Conservation (phyloP, 2,113 vertebrate genomes). For the Natator depressus region DNA sequence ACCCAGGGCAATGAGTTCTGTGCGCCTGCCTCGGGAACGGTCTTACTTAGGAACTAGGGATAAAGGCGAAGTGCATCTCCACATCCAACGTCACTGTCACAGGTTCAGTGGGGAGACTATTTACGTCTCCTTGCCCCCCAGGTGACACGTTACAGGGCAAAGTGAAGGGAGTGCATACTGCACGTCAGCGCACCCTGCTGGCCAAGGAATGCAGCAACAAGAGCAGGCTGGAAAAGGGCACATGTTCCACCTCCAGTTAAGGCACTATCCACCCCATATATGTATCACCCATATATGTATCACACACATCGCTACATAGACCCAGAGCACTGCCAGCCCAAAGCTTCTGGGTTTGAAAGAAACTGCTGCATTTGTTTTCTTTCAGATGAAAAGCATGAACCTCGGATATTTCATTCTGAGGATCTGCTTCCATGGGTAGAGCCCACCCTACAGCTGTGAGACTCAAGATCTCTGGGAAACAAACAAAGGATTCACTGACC, state of each 20-base stretch:
- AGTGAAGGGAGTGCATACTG: not conserved
- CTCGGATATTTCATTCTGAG: fast-evolving
- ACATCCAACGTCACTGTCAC: not conserved
- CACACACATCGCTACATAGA: fast-evolving
- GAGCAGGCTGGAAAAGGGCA: fast-evolving
- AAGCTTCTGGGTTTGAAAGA: fast-evolving
- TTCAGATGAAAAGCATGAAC: not conserved
- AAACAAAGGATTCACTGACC: fast-evolving
- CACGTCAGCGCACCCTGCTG: not conserved
- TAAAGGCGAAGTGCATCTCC: not conserved
- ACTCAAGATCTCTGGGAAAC: not conserved
- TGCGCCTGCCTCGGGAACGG: not conserved
- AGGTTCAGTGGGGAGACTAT: not conserved
- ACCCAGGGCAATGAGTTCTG: not conserved
- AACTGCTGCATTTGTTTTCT: not conserved
- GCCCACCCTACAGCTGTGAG: conserved; percentile 24
- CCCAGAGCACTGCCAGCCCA: not conserved
- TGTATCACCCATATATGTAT: not conserved
- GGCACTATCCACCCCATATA: no score
- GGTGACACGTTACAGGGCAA: not conserved
- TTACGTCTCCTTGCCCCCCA: fast-evolving
- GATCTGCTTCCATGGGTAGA: conserved; percentile 69
- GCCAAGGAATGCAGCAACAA: not conserved
- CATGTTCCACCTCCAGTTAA: not conserved
- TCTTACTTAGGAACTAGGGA: fast-evolving